A percentile compares a stretch with the other conserved stretches of the same genome.
Conservation (phyloP, 2,797 vertebrate species). For the Acipenser transmontanus region DNA sequence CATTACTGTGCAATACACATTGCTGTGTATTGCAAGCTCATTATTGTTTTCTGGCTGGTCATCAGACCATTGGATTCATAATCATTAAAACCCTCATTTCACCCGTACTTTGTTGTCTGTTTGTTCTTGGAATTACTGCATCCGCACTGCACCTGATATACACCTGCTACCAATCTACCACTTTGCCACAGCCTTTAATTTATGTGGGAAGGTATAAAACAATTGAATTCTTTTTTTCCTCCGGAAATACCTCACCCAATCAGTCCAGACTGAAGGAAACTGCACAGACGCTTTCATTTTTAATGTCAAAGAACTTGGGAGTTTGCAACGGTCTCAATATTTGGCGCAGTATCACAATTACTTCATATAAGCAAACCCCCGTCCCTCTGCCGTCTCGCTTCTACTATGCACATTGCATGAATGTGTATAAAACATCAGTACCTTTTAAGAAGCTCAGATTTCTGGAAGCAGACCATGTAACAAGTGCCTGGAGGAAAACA, state of each 20-base stretch:
- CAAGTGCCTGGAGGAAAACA: conserved; percentile 9
- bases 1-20: no score
- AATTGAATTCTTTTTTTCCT: conserved; percentile 6
- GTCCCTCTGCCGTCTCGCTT: conserved; percentile 1
- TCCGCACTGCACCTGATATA: no score
- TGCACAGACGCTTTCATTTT: conserved; percentile 7
- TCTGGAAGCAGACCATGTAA: conserved; percentile 2
- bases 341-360: conserved; percentile 13
- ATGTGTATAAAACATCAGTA: conserved; percentile 13
- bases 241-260: conserved; percentile 1
- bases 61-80: no score
- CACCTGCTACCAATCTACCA: no score
- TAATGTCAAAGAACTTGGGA: conserved; percentile 12
- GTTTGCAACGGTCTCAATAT: conserved; percentile 12
- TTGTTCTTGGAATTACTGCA: no score
- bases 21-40: no score
- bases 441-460: conserved; percentile 14
- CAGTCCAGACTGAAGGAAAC: neutral
- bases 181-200: no score
- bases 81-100: no score
- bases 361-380: conserved; percentile 13
- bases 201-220: neutral
- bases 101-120: no score
- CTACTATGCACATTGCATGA: conserved; percentile 12
- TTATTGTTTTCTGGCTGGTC: no score